phyloP scores from a whole-genome alignment of 2,888 invertebrate genomes.

The Nomada hirtipes region DNA sequence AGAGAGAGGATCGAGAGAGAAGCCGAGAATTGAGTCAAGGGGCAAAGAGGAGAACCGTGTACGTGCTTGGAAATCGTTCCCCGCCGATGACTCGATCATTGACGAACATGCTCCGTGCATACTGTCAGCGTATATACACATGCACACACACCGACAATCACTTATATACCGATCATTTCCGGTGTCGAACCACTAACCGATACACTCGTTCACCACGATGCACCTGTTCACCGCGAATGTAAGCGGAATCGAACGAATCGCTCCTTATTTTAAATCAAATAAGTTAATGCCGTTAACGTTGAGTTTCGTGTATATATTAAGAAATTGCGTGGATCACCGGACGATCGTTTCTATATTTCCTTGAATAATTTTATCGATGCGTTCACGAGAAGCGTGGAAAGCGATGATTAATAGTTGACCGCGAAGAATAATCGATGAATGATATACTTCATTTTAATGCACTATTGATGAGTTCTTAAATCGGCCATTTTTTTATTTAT shows the following conservation, averaged over 20 bases:
- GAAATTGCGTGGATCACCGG: too few species aligned
- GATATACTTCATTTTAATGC: too few species aligned
- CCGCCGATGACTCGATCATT: conserved; percentile 65
- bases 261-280: not conserved
- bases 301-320: too few species aligned
- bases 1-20: conserved; percentile 30
- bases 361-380: too few species aligned
- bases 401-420: too few species aligned
- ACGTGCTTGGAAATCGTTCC: conserved; percentile 65
- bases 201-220: conserved; percentile 2
- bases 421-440: too few species aligned
- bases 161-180: conserved; percentile 16
- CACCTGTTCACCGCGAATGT: conserved; percentile 28
- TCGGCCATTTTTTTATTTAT: too few species aligned
- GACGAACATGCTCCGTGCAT: conserved; percentile 33
- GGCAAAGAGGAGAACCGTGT: conserved; percentile 27
- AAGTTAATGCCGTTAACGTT: too few species aligned
- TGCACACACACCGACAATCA: conserved; percentile 3
- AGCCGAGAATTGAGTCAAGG: conserved; percentile 32
- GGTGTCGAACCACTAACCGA: conserved; percentile 8
- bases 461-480: too few species aligned
- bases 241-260: not conserved
- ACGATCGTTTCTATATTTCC: too few species aligned
- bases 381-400: too few species aligned
- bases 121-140: conserved; percentile 11